A percentile compares a stretch with the other conserved stretches of the same genome.
These are phyloP conservation scores for Mellilla xanthometata DNA, from an alignment of 2,888 invertebrate genomes.

Conservation along the genomic window DNA sequence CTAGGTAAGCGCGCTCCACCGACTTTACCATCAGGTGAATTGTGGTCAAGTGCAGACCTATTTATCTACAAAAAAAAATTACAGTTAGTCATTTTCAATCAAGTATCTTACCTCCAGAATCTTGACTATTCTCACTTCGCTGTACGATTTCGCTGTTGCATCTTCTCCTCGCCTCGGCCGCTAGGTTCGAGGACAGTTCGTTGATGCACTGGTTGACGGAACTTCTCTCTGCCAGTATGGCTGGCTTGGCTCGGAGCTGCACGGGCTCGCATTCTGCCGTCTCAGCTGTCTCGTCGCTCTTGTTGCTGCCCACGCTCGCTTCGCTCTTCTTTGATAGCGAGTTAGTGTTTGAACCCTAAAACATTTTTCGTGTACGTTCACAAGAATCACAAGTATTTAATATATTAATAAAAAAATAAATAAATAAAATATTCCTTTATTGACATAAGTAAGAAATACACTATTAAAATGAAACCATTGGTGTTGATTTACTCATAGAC, in stretches of 20 bases:
- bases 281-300: conserved; percentile 65
- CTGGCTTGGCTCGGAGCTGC: conserved; percentile 63
- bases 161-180: conserved; percentile 67
- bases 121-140: conserved; percentile 65
- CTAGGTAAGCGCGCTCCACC: too few species aligned
- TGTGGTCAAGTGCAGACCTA: too few species aligned
- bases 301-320: conserved; percentile 55
- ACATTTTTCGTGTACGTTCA: not conserved
- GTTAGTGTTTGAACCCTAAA: conserved; percentile 63
- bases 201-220: conserved; percentile 87
- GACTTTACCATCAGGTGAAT: too few species aligned
- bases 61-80: too few species aligned
- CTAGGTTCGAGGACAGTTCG: conserved; percentile 84
- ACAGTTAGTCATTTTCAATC: too few species aligned
- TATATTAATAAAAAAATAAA: too few species aligned
- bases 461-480: too few species aligned
- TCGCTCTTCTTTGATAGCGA: conserved; percentile 70
- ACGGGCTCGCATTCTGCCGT: conserved; percentile 64
- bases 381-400: too few species aligned
- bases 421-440: too few species aligned
- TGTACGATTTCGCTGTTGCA: conserved; percentile 79
- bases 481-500: too few species aligned
- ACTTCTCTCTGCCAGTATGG: conserved; percentile 64
- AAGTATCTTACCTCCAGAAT: conserved; percentile 62
- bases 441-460: too few species aligned